Base-by-base conservation (phyloP, 2,888 invertebrate genomes). In the Zaprionus lineosus region DNA sequence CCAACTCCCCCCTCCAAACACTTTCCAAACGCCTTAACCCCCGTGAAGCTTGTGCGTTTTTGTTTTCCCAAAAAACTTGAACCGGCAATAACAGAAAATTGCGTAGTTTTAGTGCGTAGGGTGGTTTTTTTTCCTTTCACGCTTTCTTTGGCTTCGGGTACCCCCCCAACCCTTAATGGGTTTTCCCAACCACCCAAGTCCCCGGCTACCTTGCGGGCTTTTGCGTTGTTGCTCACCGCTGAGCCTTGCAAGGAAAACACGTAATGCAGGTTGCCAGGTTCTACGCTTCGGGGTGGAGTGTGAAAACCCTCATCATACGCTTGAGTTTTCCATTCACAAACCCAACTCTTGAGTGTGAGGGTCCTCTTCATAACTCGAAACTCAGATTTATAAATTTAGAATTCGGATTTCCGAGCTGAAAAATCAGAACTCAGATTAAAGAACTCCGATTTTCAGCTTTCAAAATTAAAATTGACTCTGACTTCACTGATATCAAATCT, bases 51-150 rank as follows among this genome's bases (percentile, higher is more conserved):
- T 64, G 28, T 64, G 61, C 40, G 52, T 58, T 71, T 53, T 58
- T 48, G 3, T 36, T 34, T 36, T 36, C 36, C 34, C 31, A 33
- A 12, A 39, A 61, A 79, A 60, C 53, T 68, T 59, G 43, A 51
- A 62, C 70, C 81, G 77, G 71, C 70, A 71, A 64, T 61, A 84
- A 82, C 47, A 70, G 36, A 61, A 50, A 84, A 77, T 68, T 84
- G 78, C 83, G 84, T 84, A 64, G 58, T 70, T 64, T 47, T 24
- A 19, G 11, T 41, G 33, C 16, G 31, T 52, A 63, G 70, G 70
- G 73, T 75, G 78, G 71, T 37, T 74, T 62, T 52, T 48, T 51
- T 28, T 9, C 29, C 14, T 41, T 21, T 6, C 5, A 41, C 19
- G n/a, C 16, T 29, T 8, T 12, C 11, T 11, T 29, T 26, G 16